A percentile compares a stretch with the other conserved stretches of the same genome.
Evolutionary conservation across 2,888 invertebrate species (phyloP).

Genomic region (Tachina lurida): DNA sequence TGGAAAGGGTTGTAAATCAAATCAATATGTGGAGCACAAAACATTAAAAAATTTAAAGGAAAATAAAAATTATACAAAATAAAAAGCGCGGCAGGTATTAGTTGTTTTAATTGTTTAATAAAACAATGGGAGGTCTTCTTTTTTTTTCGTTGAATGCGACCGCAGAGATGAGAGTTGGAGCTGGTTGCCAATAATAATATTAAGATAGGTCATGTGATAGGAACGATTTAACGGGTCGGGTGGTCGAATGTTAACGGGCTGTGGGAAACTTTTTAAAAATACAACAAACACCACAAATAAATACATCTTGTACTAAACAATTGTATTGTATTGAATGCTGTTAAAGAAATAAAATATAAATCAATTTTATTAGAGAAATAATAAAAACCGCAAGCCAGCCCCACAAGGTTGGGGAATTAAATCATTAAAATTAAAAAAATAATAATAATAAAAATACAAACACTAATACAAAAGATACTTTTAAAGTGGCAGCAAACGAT

Average conservation of each 20-base stretch:
- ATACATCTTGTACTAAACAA: background rate
- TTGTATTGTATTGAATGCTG: conserved; percentile 31
- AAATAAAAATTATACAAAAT: conserved; percentile 38
- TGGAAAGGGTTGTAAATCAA: conserved; percentile 72
- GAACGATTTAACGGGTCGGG: conserved; percentile 38
- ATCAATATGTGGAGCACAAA: conserved; percentile 69
- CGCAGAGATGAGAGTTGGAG: conserved; percentile 1
- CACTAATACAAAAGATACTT: background rate
- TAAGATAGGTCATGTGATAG: conserved; percentile 66
- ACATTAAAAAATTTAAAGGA: conserved; percentile 37
- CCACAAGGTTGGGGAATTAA: conserved; percentile 64
- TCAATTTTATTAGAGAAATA: conserved; percentile 68
- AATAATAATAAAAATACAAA: background rate
- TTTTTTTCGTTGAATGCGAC: background rate
- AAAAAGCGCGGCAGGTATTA: conserved; percentile 70
- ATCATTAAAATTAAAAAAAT: conserved; percentile 47
- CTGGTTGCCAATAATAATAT: conserved; percentile 36
- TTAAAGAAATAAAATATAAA: conserved; percentile 65
- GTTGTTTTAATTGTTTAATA: conserved; percentile 78
- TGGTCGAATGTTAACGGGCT: conserved; percentile 52
- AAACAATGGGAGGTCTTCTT: conserved; percentile 79
- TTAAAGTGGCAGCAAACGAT: conserved; percentile 27
- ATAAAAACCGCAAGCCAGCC: conserved; percentile 37
- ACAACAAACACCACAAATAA: background rate
- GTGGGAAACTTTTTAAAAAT: conserved; percentile 53